phyloP scores from a whole-genome alignment of 2,113 vertebrate genomes.

The Myanophis thanlyinensis region DNA sequence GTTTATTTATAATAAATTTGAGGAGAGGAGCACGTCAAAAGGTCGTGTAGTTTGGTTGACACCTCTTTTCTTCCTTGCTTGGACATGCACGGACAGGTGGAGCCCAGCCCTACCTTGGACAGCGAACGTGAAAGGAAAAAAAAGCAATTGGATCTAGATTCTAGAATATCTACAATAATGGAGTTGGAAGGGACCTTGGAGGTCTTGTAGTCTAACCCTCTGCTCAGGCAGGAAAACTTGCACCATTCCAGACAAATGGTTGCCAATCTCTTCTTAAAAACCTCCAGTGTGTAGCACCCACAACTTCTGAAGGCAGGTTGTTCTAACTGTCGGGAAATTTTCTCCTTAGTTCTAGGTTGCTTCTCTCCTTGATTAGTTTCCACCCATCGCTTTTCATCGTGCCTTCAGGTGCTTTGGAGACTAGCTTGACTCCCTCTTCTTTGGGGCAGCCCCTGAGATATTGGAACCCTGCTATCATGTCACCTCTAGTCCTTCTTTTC shows the following conservation, averaged over 20 bases:
- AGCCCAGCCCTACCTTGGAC: background rate
- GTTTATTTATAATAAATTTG: background rate
- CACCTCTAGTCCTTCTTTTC: background rate
- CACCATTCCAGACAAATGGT: background rate
- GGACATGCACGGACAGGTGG: background rate
- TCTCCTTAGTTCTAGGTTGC: background rate
- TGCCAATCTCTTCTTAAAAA: background rate
- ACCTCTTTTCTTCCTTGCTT: background rate
- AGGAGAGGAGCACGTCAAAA: background rate
- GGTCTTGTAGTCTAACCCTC: background rate
- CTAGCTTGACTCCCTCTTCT: background rate
- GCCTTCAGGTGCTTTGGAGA: background rate
- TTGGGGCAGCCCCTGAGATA: background rate
- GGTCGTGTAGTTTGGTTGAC: background rate
- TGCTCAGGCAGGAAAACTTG: background rate
- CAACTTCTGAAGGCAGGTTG: background rate
- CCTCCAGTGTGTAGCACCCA: rapidly evolving
- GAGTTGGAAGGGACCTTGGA: background rate
- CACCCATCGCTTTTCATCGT: background rate
- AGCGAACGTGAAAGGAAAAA: background rate
- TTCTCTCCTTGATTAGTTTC: background rate
- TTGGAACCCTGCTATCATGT: background rate
- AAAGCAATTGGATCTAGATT: background rate
- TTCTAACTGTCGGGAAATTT: background rate
- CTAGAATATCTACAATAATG: background rate